These are phyloP conservation scores for Salvelinus namaycush DNA, from an alignment of 2,113 vertebrate species.

Conservation along the genomic window DNA sequence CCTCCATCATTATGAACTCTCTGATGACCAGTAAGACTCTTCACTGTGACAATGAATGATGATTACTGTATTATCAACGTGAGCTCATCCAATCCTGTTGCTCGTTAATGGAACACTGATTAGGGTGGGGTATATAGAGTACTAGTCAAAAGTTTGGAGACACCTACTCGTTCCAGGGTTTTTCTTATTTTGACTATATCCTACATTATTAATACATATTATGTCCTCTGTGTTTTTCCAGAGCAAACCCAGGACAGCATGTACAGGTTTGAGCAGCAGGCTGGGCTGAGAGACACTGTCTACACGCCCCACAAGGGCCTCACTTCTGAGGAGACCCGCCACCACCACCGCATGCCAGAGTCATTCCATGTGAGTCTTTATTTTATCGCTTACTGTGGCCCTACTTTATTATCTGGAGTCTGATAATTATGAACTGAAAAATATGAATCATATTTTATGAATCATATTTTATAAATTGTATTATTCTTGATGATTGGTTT, in stretches of 20 bases:
- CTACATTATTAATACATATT: not conserved
- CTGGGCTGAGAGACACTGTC: constrained; percentile 86
- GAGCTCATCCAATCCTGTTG: not conserved
- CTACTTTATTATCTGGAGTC: not conserved
- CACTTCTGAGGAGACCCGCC: constrained; percentile 89
- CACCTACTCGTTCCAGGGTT: too few relatives aligned
- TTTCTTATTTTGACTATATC: too few relatives aligned
- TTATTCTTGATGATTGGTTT: too few relatives aligned
- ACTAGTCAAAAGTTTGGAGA: too few relatives aligned
- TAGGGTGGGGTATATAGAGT: too few relatives aligned
- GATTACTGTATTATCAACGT: not conserved
- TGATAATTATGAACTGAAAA: too few relatives aligned
- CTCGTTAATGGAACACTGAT: too few relatives aligned
- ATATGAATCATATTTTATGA: too few relatives aligned
- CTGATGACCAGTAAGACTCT: constrained; percentile 89
- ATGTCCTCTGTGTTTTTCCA: constrained; percentile 40
- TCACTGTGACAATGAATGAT: not conserved
- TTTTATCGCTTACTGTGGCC: not conserved
- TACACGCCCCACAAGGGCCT: constrained; percentile 97
- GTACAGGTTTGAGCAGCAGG: constrained; percentile 90
- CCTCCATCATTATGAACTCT: constrained; percentile 89
- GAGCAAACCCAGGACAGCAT: constrained; percentile 95
- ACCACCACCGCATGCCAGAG: constrained; percentile 86
- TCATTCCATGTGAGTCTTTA: constrained; percentile 82
- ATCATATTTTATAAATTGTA: too few relatives aligned